Percentiles rank a stretch among this genome's conserved stretches.
These are phyloP conservation scores for Kryptopterus vitreolus DNA, from an alignment of 2,797 vertebrate genomes.

Conservation along the genomic window DNA sequence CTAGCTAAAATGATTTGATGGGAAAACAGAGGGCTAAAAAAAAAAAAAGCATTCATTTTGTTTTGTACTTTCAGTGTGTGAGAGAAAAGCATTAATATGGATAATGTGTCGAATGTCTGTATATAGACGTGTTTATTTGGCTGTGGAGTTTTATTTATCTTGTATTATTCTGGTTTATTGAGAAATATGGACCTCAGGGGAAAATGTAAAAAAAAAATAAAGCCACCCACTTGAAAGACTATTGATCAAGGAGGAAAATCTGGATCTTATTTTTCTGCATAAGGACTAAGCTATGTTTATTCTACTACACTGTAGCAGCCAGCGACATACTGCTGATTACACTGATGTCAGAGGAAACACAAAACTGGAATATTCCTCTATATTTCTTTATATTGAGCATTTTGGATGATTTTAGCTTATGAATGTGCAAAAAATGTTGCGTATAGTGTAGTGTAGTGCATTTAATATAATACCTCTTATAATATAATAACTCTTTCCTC, in stretches of 20 bases:
- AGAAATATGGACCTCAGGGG: not conserved
- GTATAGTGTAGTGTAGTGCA: not conserved
- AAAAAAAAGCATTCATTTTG: not conserved
- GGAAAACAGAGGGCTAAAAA: not conserved
- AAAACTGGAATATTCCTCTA: not conserved
- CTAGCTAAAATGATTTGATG: constrained; percentile 20
- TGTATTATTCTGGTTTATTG: constrained; percentile 14
- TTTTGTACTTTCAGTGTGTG: not conserved
- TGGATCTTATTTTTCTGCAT: constrained; percentile 44
- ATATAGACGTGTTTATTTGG: constrained; percentile 3
- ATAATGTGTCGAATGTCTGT: not conserved
- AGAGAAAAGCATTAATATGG: constrained; percentile 9
- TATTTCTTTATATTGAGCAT: constrained; percentile 13
- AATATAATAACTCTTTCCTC: too few species aligned
- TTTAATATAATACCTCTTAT: too few species aligned
- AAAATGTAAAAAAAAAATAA: constrained; percentile 15
- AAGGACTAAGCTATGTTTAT: constrained; percentile 25
- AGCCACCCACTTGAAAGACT: constrained; percentile 39
- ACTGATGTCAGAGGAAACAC: not conserved
- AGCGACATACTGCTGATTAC: constrained; percentile 29
- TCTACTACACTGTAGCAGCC: constrained; percentile 22
- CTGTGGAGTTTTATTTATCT: not conserved
- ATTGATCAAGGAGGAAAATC: constrained; percentile 37
- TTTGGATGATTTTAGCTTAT: not conserved
- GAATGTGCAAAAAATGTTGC: not conserved